phyloP scores from a whole-genome alignment of 2,113 vertebrate species.

The Tragelaphus scriptus region DNA sequence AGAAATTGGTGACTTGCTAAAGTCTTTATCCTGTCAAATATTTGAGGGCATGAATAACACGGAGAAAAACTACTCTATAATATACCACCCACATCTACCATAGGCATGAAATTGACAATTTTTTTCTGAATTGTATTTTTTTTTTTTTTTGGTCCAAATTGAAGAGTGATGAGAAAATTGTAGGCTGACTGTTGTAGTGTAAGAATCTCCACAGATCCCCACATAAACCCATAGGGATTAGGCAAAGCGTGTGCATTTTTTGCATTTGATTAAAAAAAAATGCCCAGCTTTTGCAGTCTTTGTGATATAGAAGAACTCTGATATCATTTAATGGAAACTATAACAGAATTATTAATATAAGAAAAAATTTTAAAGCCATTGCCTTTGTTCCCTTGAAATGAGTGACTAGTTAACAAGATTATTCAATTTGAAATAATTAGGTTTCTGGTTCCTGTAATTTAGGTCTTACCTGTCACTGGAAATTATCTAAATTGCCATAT shows the following conservation, averaged over 20 bases:
- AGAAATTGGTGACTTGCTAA: neutral
- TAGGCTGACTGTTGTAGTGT: neutral
- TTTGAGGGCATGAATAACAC: neutral
- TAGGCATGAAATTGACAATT: neutral
- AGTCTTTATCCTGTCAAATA: conserved; percentile 39
- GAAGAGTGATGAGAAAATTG: conserved; percentile 54
- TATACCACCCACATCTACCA: neutral
- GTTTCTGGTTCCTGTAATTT: conserved; percentile 69
- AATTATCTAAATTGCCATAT: conserved; percentile 59
- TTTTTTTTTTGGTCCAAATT: neutral
- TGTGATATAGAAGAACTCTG: conserved; percentile 24
- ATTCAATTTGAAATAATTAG: conserved; percentile 72
- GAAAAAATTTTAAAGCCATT: conserved; percentile 26
- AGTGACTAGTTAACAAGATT: conserved; percentile 61
- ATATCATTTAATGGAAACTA: conserved; percentile 44
- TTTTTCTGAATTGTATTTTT: neutral
- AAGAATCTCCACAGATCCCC: neutral
- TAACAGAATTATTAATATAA: conserved; percentile 51
- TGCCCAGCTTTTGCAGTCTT: neutral
- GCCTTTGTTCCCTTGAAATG: conserved; percentile 53
- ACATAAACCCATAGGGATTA: neutral
- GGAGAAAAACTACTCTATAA: neutral
- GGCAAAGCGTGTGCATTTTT: neutral
- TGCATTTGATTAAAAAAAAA: conserved; percentile 24
- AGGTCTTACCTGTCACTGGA: conserved; percentile 48